Conservation (phyloP, 2,888 invertebrate genomes). For the Harpagoxenus sublaevis region DNA sequence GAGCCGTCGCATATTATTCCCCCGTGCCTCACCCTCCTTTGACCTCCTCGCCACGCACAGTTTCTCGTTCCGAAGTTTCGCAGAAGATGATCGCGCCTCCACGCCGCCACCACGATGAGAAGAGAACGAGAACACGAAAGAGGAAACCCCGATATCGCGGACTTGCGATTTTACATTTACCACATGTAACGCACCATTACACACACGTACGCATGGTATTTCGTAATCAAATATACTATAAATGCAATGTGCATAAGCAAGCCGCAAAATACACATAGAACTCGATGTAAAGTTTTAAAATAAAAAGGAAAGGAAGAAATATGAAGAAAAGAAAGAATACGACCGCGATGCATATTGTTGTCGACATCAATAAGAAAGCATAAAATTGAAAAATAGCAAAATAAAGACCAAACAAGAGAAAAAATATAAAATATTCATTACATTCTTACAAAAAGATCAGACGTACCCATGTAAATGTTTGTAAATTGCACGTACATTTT, state of each 20-base stretch:
- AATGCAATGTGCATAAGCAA: not conserved
- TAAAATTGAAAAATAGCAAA: not conserved
- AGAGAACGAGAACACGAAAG: conserved; percentile 17
- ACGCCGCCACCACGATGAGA: not conserved
- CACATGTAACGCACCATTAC: not conserved
- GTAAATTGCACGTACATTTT: not conserved
- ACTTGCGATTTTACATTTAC: conserved; percentile 20
- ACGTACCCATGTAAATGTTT: not conserved
- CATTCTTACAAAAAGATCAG: not conserved
- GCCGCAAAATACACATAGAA: not conserved
- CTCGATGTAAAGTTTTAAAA: not conserved
- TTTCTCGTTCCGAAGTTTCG: conserved; percentile 59
- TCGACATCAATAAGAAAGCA: not conserved
- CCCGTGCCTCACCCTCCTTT: conserved; percentile 56
- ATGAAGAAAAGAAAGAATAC: not conserved
- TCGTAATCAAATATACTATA: conserved; percentile 7
- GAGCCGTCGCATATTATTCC: conserved; percentile 75
- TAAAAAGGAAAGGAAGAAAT: not conserved
- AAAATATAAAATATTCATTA: not conserved
- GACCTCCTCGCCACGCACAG: conserved; percentile 45
- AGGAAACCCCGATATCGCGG: conserved; percentile 20
- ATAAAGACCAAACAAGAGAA: not conserved
- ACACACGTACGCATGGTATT: not conserved
- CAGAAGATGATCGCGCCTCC: conserved; percentile 22
- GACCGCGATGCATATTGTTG: not conserved